Percentiles rank a stretch among this genome's conserved stretches.
phyloP scores from a whole-genome alignment of 2,888 invertebrate genomes.

The Nesidiocoris tenuis region DNA sequence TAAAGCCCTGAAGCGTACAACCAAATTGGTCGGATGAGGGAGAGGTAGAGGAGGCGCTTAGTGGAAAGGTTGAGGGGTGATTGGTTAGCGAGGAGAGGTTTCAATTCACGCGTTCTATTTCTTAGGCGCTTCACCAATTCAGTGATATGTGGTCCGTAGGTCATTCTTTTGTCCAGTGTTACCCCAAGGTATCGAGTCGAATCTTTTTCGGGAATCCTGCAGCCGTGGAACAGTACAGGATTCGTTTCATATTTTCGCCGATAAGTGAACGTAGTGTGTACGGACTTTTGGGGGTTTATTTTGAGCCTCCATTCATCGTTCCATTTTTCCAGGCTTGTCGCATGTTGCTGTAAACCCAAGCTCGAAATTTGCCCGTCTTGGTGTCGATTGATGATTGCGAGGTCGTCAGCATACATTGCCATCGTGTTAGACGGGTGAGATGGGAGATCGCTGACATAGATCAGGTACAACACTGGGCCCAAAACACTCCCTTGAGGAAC shows the following conservation, averaged over 20 bases:
- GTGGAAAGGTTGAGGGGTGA: too few species aligned
- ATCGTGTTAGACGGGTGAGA: background rate
- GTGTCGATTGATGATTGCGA: background rate
- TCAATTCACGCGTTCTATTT: too few species aligned
- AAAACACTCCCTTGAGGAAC: constrained; percentile 27
- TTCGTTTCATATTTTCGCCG: constrained; percentile 1
- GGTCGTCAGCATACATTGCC: constrained; percentile 23
- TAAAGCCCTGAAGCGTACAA: too few species aligned
- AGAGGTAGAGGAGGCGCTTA: too few species aligned
- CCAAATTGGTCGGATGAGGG: too few species aligned
- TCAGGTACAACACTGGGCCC: constrained; percentile 16
- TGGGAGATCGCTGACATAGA: constrained; percentile 13
- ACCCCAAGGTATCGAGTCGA: too few species aligned
- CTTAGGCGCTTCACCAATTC: too few species aligned
- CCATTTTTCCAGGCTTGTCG: constrained; percentile 7
- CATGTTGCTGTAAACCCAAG: background rate
- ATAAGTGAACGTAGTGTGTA: background rate
- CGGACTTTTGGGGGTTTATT: constrained; percentile 16
- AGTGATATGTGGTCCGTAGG: too few species aligned
- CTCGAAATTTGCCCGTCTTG: background rate
- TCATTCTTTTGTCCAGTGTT: too few species aligned
- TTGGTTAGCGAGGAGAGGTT: too few species aligned
- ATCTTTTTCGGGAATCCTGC: background rate
- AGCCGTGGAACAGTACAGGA: background rate
- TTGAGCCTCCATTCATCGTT: constrained; percentile 11